These are phyloP conservation scores for Lycodopsis pacificus DNA, from an alignment of 2,797 vertebrate species.

Conservation along the genomic window DNA sequence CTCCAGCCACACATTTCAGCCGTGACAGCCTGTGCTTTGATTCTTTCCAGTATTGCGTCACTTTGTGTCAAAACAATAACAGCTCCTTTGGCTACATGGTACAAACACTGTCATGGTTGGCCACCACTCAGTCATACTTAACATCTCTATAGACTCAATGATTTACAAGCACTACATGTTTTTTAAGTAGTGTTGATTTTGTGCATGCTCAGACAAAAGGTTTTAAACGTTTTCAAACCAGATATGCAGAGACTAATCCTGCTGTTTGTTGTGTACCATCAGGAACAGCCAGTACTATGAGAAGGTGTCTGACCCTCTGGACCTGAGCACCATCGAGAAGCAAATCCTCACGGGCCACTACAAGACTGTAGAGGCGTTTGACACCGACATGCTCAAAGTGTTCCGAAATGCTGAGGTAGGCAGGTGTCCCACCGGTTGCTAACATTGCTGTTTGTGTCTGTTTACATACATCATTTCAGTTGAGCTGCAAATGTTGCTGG, in stretches of 20 bases:
- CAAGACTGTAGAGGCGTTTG: slow-evolving; percentile 95
- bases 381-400: slow-evolving; percentile 97
- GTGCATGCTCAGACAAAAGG: neutral
- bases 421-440: slow-evolving; percentile 49
- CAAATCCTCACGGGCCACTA: slow-evolving; percentile 96
- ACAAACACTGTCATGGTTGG: neutral
- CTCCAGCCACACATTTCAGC: slow-evolving; percentile 44
- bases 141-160: neutral
- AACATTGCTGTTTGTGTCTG: slow-evolving; percentile 6
- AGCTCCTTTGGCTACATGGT: slow-evolving; percentile 13
- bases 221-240: neutral
- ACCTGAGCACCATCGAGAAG: slow-evolving; percentile 95
- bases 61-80: slow-evolving; percentile 57
- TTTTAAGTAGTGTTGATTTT: neutral
- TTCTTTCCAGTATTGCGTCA: slow-evolving; percentile 57
- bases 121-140: neutral
- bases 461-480: neutral
- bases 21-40: slow-evolving; percentile 61
- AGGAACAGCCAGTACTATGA: slow-evolving; percentile 98
- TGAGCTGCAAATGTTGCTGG: neutral
- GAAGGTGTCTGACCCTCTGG: slow-evolving; percentile 95
- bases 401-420: slow-evolving; percentile 97
- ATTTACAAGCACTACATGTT: neutral
- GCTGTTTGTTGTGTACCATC: slow-evolving; percentile 26
- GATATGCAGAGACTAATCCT: slow-evolving; percentile 11